phyloP scores from a whole-genome alignment of 2,888 invertebrate species.

The Lochmaea capreae region DNA sequence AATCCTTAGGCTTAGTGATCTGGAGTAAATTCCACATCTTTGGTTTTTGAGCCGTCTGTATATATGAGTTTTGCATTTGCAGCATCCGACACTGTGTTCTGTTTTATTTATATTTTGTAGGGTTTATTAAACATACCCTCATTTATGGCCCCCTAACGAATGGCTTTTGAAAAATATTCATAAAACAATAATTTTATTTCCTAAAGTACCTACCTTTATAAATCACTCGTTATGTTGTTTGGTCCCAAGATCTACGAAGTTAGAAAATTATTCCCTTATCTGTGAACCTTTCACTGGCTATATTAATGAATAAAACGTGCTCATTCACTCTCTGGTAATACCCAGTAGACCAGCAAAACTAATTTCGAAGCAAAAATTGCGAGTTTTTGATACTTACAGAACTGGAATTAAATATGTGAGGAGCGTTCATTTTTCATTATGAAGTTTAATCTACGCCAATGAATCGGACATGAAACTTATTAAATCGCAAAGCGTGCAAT shows the following conservation, averaged over 20 bases:
- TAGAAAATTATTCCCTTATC: slow-evolving; percentile 30
- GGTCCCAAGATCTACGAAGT: slow-evolving; percentile 7
- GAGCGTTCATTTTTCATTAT: slow-evolving; percentile 58
- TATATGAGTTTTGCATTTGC: too few relatives aligned
- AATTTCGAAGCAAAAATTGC: slow-evolving; percentile 39
- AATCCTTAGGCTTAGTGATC: too few relatives aligned
- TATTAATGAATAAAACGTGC: slow-evolving; percentile 36
- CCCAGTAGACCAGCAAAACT: slow-evolving; percentile 38
- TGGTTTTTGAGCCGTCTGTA: too few relatives aligned
- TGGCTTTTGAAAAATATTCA: too few relatives aligned
- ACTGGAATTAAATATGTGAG: slow-evolving; percentile 55
- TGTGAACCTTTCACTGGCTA: slow-evolving; percentile 30
- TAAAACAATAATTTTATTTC: too few relatives aligned
- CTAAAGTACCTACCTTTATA: too few relatives aligned
- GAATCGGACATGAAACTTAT: slow-evolving; percentile 47
- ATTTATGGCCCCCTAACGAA: too few relatives aligned
- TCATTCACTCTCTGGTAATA: slow-evolving; percentile 31
- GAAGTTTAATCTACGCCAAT: slow-evolving; percentile 58
- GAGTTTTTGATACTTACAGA: slow-evolving; percentile 40
- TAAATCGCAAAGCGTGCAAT: slow-evolving; percentile 58
- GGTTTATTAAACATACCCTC: too few relatives aligned
- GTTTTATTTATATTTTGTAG: too few relatives aligned
- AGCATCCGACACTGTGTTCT: too few relatives aligned
- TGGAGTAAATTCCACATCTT: too few relatives aligned
- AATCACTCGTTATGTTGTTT: too few relatives aligned